phyloP scores from a whole-genome alignment of 2,888 invertebrate genomes.

The Cerastis leucographa region DNA sequence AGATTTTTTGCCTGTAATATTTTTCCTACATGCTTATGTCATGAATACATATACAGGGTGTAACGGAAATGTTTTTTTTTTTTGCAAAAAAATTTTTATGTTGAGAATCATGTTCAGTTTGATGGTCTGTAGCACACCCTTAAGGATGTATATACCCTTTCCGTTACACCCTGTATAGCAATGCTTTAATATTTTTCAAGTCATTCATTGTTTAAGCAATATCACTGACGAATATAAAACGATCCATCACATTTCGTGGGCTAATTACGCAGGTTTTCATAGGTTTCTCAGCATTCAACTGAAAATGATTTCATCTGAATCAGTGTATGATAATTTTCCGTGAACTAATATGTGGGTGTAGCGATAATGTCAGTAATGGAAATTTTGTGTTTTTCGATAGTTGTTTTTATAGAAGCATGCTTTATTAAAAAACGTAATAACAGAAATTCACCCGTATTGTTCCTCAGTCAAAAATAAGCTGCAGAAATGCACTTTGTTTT shows the following conservation, averaged over 20 bases:
- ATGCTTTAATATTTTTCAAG: slow-evolving; percentile 10
- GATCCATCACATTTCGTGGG: slow-evolving; percentile 9
- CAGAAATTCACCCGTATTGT: background rate
- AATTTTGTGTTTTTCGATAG: background rate
- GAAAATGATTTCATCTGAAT: slow-evolving; percentile 34
- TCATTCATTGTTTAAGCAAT: slow-evolving; percentile 20
- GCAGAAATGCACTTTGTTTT: slow-evolving; percentile 28
- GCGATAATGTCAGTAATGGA: background rate
- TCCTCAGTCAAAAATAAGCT: slow-evolving; percentile 11
- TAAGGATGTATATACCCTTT: too few relatives aligned
- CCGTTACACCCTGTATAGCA: too few relatives aligned
- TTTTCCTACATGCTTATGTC: background rate
- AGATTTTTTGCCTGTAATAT: background rate
- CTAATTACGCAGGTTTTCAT: slow-evolving; percentile 21
- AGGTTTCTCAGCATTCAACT: slow-evolving; percentile 32
- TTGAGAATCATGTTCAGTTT: too few relatives aligned
- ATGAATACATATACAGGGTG: too few relatives aligned
- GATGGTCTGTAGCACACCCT: too few relatives aligned
- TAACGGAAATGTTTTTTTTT: too few relatives aligned
- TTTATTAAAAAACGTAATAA: background rate
- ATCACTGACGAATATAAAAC: slow-evolving; percentile 31
- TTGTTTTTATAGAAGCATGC: background rate
- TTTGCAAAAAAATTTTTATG: too few relatives aligned
- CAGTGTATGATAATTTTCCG: background rate
- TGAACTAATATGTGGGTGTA: slow-evolving; percentile 18